Base-by-base conservation (phyloP, 2,113 vertebrate genomes). In the zebrafish (Danio rerio) region DNA sequence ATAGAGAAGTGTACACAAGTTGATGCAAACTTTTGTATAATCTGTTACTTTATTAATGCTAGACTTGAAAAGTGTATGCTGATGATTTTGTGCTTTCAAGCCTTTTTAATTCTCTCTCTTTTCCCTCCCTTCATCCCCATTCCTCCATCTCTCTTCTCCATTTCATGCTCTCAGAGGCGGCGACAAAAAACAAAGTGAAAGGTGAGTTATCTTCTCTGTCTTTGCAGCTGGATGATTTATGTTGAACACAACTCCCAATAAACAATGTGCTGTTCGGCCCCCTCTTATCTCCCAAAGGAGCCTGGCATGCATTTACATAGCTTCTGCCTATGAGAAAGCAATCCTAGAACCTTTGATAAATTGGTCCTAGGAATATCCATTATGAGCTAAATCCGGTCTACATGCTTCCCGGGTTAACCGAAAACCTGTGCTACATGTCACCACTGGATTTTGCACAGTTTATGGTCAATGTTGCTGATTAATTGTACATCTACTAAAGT, bases 161-260 rank as follows among this genome's bases (percentile, higher is more conserved):
- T 63, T 80, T 58, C 50, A 91, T 87, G 91, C 89, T 92, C 88
- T 89, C 91, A 94, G 94, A 92, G 87, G 91, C 92, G 80, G 94
- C 90, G 88, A 93, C 91, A 81, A 94, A 94, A 94, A 94, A 82
- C 91, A 94, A 94, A 94, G 91, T 83, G 40, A 94, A 92, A 94
- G 94, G 94, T 94, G 92, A 94, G 94, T 94, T 92, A 91, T 91
- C 90, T 91, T 89, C 85, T 90, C 88, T 81, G 91, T 94, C 74
- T 90, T 92, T 89, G 88, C 86, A 79, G 85, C 87, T 84, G 83
- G 89, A 89, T 93, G 94, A 93, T 93, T 93, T 90, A 92, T 94
- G 91, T 92, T 75, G 87, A 88, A 87, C 89, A 87, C 87, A 69
- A 81, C 86, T 91, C 84, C 86, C 88, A 92, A 90, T 93, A 91